Base-by-base conservation (phyloP, 1,140 invertebrate genomes). In the Temnothorax longispinosus region DNA sequence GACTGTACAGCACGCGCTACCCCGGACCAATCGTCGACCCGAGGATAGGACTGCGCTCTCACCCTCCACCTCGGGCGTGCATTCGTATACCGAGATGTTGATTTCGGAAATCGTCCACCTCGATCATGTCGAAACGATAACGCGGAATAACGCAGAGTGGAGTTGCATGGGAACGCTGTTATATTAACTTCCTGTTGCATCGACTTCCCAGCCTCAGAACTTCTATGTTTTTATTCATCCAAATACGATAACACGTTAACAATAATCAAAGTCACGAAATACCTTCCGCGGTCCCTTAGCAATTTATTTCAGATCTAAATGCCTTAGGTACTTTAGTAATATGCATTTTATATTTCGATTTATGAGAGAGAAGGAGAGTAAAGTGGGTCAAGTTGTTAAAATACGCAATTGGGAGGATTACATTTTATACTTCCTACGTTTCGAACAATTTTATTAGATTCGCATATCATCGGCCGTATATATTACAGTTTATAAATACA, bases 11-110 rank as follows among this genome's bases (percentile, higher is more conserved):
- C 52, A 65, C 77, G 54, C 64, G 77, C 35, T 35, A 56, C 13
- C 32, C 11, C 6, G 54, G 60, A 78, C 87, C 82, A 86, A 88
- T 84, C 78, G n/a, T 44, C 47, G 44, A 50, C 32, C 60, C 56
- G 62, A 38, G 65, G 11, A 69, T 50, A 50, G 44, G 32, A 38
- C 69, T 50, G 41, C 54, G 62, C 47, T 76, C 47, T 76, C 56
- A 35, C 27, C 47, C 76, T 65, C 60, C 75, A 13, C 50, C 35
- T 32, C 56, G 54, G 74, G 56, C 21, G 11, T 56, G 54, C 3
- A 18, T 44, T 60, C 80, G 54, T 32, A 27, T 27, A 8, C 54
- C 41, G 27, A 60, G 41, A 84, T 84, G 80, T 74, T 84, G 69
- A 84, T 60, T 38, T 84, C 69, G 58, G 13, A 84, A 47, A 84